phyloP scores from a whole-genome alignment of 2,888 invertebrate genomes.

The Deilephila porcellus region DNA sequence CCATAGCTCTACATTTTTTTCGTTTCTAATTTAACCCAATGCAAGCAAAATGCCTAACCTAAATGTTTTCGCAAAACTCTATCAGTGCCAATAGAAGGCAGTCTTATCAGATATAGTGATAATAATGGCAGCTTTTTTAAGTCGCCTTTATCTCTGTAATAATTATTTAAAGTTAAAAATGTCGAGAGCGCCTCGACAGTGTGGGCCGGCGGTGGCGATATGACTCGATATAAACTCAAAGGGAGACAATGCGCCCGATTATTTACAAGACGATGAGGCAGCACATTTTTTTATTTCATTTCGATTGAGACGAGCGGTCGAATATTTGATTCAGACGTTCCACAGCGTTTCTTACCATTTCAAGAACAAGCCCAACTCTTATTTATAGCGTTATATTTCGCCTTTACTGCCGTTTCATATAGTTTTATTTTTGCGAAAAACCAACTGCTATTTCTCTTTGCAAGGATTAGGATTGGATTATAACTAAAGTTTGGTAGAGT shows the following conservation, averaged over 20 bases:
- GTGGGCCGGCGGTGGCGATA: conserved; percentile 58
- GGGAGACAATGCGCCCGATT: conserved; percentile 59
- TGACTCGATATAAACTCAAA: conserved; percentile 57
- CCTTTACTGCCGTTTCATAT: conserved; percentile 55
- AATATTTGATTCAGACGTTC: conserved; percentile 52
- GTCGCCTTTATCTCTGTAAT: too few species aligned
- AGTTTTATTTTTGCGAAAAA: conserved; percentile 37
- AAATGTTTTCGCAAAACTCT: too few species aligned
- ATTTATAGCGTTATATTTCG: conserved; percentile 65
- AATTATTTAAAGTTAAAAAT: too few species aligned
- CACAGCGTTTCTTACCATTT: conserved; percentile 51
- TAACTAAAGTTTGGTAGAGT: background rate
- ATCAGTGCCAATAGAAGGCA: too few species aligned
- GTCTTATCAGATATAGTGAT: too few species aligned
- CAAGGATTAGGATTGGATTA: background rate
- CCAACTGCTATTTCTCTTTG: background rate
- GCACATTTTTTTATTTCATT: conserved; percentile 67
- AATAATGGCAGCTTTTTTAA: too few species aligned
- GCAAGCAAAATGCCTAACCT: too few species aligned
- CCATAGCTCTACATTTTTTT: too few species aligned
- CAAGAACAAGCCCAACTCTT: conserved; percentile 59
- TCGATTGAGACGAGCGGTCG: conserved; percentile 53
- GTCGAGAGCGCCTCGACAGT: conserved; percentile 39
- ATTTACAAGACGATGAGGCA: conserved; percentile 70
- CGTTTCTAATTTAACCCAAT: too few species aligned